These are phyloP conservation scores for Porphyrio hochstetteri DNA, from an alignment of 2,113 vertebrate species.

Conservation along the genomic window DNA sequence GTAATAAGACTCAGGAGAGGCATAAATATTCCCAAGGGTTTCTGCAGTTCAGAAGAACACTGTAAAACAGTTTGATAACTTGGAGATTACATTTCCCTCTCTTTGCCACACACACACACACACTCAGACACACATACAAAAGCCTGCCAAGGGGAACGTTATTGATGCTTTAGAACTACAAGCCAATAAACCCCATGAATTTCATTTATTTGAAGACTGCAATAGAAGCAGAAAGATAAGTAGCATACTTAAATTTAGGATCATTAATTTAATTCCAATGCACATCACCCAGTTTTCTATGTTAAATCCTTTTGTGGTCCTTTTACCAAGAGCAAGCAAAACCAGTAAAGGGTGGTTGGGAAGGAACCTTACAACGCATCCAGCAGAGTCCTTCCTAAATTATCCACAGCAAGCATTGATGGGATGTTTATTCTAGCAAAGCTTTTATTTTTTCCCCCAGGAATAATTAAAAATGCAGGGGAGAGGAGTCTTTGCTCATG, in stretches of 20 bases:
- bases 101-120: neutral
- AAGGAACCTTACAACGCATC: neutral
- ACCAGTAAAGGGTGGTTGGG: neutral
- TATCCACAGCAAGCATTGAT: neutral
- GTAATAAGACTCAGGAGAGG: slow-evolving; percentile 37
- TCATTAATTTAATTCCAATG: slow-evolving; percentile 30
- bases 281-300: neutral
- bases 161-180: slow-evolving; percentile 59
- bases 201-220: slow-evolving; percentile 41
- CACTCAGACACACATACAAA: neutral
- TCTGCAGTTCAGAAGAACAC: slow-evolving; percentile 46
- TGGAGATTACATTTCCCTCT: slow-evolving; percentile 32
- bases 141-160: slow-evolving; percentile 52
- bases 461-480: neutral
- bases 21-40: slow-evolving; percentile 63
- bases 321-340: slow-evolving; percentile 10
- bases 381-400: neutral
- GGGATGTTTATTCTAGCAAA: neutral
- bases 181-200: slow-evolving; percentile 62
- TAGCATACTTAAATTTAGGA: slow-evolving; percentile 39
- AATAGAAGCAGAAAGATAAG: slow-evolving; percentile 45
- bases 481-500: accelerated
- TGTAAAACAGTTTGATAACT: slow-evolving; percentile 64
- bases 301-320: neutral
- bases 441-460: neutral